Percentiles rank a stretch among this genome's conserved stretches.
Evolutionary conservation across 2,888 invertebrate species (phyloP).

Genomic region (Patella depressa): DNA sequence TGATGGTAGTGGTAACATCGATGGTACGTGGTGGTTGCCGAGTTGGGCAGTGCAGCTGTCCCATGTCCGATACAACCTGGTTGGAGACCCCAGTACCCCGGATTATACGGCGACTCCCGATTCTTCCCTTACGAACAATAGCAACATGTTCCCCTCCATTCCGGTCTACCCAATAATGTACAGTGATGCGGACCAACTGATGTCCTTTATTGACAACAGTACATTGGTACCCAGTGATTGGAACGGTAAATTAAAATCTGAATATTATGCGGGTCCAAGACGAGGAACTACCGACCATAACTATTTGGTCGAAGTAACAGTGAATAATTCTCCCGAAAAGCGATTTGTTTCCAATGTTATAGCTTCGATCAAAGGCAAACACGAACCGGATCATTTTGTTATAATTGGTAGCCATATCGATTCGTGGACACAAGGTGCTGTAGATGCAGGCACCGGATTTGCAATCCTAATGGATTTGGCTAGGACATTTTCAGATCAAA

Average conservation of each 20-base stretch:
- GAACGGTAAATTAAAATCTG: conserved; percentile 7
- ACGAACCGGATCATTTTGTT: conserved; percentile 65
- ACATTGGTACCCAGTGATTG: background rate
- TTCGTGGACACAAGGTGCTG: conserved; percentile 60
- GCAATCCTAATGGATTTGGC: conserved; percentile 59
- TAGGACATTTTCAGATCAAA: conserved; percentile 51
- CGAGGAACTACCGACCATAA: background rate
- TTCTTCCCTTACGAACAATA: conserved; percentile 48
- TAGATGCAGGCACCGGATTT: conserved; percentile 58
- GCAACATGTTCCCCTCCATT: conserved; percentile 55
- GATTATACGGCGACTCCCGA: conserved; percentile 67
- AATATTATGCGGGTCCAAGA: background rate
- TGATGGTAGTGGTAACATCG: conserved; percentile 39
- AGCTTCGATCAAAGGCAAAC: conserved; percentile 65
- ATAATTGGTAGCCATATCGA: conserved; percentile 64
- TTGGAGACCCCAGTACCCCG: conserved; percentile 73
- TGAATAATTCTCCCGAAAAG: conserved; percentile 49
- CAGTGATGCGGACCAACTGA: conserved; percentile 60
- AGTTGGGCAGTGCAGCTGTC: conserved; percentile 55
- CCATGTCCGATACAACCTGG: conserved; percentile 60
- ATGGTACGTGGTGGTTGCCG: conserved; percentile 57
- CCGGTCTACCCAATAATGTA: conserved; percentile 69
- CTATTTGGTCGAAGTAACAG: conserved; percentile 47
- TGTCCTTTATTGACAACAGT: conserved; percentile 28
- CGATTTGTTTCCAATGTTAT: conserved; percentile 65